These are phyloP conservation scores for Eupithecia exiguata DNA, from an alignment of 2,888 invertebrate genomes.

Conservation along the genomic window DNA sequence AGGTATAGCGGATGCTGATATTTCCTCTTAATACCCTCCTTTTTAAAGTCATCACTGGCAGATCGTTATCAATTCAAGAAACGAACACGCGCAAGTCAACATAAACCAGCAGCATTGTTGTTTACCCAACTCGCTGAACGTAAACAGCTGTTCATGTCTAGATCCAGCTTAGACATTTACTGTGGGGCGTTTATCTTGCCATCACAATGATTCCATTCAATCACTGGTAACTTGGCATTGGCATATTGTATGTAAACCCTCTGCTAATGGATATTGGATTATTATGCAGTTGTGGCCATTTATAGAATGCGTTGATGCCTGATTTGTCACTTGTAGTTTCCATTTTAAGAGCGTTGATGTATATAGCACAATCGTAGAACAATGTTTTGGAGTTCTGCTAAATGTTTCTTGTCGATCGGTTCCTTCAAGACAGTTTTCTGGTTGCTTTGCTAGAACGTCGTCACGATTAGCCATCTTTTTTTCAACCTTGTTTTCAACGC, in stretches of 20 bases:
- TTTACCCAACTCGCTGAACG: background rate
- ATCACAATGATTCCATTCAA: constrained; percentile 29
- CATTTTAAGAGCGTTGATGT: background rate
- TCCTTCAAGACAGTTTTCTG: background rate
- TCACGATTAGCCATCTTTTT: background rate
- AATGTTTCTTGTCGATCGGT: background rate
- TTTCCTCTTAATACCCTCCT: background rate
- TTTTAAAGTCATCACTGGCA: background rate
- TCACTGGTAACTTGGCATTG: constrained; percentile 26
- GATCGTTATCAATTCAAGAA: background rate
- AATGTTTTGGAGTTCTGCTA: background rate
- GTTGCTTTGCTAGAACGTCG: background rate
- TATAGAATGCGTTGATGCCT: background rate
- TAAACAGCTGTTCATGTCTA: background rate
- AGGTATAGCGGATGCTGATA: background rate
- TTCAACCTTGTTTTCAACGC: background rate
- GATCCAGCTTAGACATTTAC: constrained; percentile 9
- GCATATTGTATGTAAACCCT: constrained; percentile 5
- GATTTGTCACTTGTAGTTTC: constrained; percentile 1
- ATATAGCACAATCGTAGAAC: background rate
- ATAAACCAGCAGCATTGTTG: background rate
- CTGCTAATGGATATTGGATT: constrained; percentile 23
- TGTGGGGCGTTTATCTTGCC: constrained; percentile 26
- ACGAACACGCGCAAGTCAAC: background rate
- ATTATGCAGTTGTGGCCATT: constrained; percentile 7